Evolutionary conservation across 2,797 vertebrate genomes (phyloP), one percentile per base, ranked within the genome.

Genomic region (Hapalemur alaotrensis): DNA sequence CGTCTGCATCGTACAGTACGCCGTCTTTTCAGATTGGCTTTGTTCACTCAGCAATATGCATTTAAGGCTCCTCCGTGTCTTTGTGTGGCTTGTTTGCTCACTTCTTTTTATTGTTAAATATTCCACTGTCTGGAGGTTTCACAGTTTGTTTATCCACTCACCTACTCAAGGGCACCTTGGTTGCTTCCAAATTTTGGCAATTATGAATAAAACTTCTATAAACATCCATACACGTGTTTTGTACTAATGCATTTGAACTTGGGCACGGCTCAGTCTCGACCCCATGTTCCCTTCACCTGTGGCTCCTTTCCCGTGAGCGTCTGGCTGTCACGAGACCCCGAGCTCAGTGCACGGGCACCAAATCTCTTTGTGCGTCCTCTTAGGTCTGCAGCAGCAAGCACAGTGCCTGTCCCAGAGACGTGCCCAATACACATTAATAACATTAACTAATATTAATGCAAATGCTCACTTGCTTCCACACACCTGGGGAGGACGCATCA

Each of bases 391-490:
- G 50, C 30, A 25, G 59, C 30, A 11, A 48, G 70, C 70, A 17
- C 35, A 0, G n/a, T 0, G 23, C 63, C 52, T 2, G 3, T 17
- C 48, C 0, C 0, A 1, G 80, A 92, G 48, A 14, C 8, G 11
- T 3, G 57, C 59, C 30, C 25, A 3, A 23, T 67, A 41, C 59
- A 67, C 41, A 61, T 70, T 65, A 76, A 76, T 32, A 48, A 43
- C 15, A 2, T 10, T 41, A 38, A 67, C 46, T 57, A 14, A 82
- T 59, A 46, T 52, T 72, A 82, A 93, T 30, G 54, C 41, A 79
- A 38, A 79, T 38, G 75, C 30, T 73, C 72, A 83, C 67, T 52
- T 12, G 18, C 48, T 91, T 61, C 73, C 57, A 65, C 35, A 48
- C 80, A 38, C 52, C 73, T 89, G 65, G 54, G 43, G 78, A 43